Percentiles rank a stretch among this genome's conserved stretches.
These are phyloP conservation scores for Tachuris rubrigastra DNA, from an alignment of 2,113 vertebrate genomes.

Conservation along the genomic window DNA sequence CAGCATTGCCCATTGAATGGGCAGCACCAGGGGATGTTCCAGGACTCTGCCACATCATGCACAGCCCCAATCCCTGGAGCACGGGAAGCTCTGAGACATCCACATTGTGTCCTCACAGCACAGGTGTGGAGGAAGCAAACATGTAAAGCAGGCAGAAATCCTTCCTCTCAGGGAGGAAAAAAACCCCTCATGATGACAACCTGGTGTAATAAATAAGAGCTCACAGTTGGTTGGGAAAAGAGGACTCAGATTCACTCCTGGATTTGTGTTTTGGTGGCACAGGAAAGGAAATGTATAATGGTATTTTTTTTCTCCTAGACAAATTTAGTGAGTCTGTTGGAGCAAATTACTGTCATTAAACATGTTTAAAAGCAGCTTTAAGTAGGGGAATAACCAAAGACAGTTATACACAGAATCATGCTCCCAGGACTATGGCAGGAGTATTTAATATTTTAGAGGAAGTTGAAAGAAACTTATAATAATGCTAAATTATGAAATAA, in stretches of 20 bases:
- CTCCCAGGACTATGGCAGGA: background rate
- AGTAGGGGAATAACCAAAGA: background rate
- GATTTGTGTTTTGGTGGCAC: background rate
- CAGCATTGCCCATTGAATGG: background rate
- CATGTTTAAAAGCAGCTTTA: background rate
- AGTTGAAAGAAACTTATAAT: background rate
- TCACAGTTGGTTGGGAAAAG: rapidly evolving
- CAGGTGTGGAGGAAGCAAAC: background rate
- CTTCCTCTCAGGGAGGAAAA: background rate
- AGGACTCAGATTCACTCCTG: background rate
- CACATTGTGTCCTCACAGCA: background rate
- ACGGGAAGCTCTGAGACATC: background rate
- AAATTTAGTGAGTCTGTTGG: background rate
- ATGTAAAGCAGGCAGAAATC: background rate
- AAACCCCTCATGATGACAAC: background rate
- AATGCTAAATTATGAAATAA: slow-evolving; percentile 29
- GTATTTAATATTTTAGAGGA: slow-evolving; percentile 23
- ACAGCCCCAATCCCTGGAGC: background rate
- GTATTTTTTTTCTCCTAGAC: background rate
- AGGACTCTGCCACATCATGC: background rate
- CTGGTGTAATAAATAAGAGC: background rate
- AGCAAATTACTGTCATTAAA: slow-evolving; percentile 13
- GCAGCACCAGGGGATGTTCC: background rate
- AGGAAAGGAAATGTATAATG: background rate
- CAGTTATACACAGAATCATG: background rate